Percentiles rank a stretch among this genome's conserved stretches.
These are phyloP conservation scores for Lagodon rhomboides DNA, from an alignment of 2,797 vertebrate genomes.

Conservation along the genomic window DNA sequence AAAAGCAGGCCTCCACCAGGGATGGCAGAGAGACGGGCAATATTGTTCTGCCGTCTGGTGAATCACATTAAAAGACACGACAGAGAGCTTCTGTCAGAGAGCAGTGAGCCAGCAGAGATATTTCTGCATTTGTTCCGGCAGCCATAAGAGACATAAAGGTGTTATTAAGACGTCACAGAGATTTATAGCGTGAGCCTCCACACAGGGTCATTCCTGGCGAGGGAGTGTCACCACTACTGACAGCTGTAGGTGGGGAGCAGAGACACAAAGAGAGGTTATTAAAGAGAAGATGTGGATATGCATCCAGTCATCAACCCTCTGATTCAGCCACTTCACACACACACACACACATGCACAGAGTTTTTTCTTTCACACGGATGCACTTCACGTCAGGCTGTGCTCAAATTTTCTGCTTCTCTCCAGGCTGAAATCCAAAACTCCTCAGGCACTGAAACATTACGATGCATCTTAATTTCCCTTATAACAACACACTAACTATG, in stretches of 20 bases:
- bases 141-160: slow-evolving; percentile 62
- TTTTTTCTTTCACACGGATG: background rate
- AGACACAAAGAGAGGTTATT: slow-evolving; percentile 33
- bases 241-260: slow-evolving; percentile 47
- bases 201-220: slow-evolving; percentile 76
- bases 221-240: slow-evolving; percentile 77
- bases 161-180: slow-evolving; percentile 81
- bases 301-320: background rate
- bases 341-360: background rate
- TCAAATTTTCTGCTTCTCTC: background rate
- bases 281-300: slow-evolving; percentile 26
- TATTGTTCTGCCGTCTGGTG: background rate
- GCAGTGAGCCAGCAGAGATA: slow-evolving; percentile 40
- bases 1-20: background rate
- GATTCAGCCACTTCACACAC: background rate
- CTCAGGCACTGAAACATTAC: background rate
- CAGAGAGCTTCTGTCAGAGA: slow-evolving; percentile 11
- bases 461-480: background rate
- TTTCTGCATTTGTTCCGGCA: slow-evolving; percentile 56
- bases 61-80: slow-evolving; percentile 4
- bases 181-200: slow-evolving; percentile 76
- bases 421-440: background rate
- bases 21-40: background rate
- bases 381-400: background rate
- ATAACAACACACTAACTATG: background rate